Conservation (phyloP, 2,113 vertebrate genomes). For the Pelusios castaneus region DNA sequence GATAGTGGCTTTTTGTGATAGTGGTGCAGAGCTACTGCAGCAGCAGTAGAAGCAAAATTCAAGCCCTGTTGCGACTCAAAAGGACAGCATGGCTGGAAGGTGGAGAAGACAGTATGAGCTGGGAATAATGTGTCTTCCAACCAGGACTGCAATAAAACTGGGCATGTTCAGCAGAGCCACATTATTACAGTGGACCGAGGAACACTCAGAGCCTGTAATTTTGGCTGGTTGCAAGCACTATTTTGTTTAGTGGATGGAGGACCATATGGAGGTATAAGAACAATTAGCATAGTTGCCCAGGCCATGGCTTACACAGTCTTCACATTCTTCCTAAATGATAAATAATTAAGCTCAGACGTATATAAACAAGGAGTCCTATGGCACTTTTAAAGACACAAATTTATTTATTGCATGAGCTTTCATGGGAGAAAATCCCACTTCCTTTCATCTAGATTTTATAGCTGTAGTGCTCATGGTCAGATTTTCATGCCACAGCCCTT, state of each 20-base stretch:
- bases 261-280: not conserved
- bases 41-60: not conserved
- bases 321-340: slow-evolving; percentile 12
- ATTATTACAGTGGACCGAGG: fast-evolving
- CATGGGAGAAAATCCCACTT: too few relatives aligned
- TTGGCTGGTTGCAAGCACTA: not conserved
- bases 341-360: slow-evolving; percentile 18
- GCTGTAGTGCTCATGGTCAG: slow-evolving; percentile 54
- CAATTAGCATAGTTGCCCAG: not conserved
- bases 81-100: not conserved
- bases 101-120: fast-evolving
- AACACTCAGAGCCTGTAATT: not conserved
- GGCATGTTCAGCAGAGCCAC: not conserved
- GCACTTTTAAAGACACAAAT: too few relatives aligned
- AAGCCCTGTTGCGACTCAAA: not conserved
- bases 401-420: too few relatives aligned
- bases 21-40: fast-evolving
- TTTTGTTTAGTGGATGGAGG: not conserved
- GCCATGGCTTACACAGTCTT: not conserved
- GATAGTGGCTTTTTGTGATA: not conserved
- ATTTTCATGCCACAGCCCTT: not conserved
- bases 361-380: too few relatives aligned
- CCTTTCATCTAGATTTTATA: slow-evolving; percentile 39
- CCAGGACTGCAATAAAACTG: not conserved
- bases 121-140: fast-evolving